A percentile compares a stretch with the other conserved stretches of the same genome.
Conservation (phyloP, 2,113 vertebrate genomes). For the Mus musculus region DNA sequence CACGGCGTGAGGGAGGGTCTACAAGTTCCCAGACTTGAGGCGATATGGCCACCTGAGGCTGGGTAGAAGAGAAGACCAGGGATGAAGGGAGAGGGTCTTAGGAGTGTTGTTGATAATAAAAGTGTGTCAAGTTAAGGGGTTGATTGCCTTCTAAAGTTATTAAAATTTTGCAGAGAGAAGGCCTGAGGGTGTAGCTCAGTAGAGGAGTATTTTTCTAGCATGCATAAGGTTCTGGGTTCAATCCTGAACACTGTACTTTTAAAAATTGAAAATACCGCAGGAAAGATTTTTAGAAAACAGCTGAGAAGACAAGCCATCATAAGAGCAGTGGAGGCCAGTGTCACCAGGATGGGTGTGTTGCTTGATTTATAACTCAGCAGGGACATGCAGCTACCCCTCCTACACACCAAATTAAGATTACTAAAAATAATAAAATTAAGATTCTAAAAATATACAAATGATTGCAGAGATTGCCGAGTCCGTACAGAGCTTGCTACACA, state of each 20-base stretch:
- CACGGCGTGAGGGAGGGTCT: fast-evolving
- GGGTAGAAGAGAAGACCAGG: neutral
- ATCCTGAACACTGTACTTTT: neutral
- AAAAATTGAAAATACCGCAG: neutral
- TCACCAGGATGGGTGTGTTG: neutral
- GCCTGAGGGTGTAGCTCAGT: too few species aligned
- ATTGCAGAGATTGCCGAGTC: neutral
- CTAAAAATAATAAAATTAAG: too few species aligned
- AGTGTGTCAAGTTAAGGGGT: neutral
- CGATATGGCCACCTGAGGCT: fast-evolving
- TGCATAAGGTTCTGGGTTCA: neutral
- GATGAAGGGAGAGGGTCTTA: neutral
- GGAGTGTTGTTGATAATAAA: neutral
- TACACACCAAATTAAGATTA: neutral
- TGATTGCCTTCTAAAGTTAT: neutral
- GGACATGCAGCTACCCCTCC: neutral
- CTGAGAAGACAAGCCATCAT: neutral
- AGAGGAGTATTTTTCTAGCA: neutral
- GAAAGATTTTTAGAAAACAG: neutral
- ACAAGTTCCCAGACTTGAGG: neutral
- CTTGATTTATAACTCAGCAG: neutral
- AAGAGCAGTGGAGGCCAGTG: neutral
- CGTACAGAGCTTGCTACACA: neutral
- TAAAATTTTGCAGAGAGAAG: neutral
- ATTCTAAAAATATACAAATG: neutral